Evolutionary conservation across 1,140 invertebrate genomes (phyloP).

Genomic region (Diploscapter pachys): DNA sequence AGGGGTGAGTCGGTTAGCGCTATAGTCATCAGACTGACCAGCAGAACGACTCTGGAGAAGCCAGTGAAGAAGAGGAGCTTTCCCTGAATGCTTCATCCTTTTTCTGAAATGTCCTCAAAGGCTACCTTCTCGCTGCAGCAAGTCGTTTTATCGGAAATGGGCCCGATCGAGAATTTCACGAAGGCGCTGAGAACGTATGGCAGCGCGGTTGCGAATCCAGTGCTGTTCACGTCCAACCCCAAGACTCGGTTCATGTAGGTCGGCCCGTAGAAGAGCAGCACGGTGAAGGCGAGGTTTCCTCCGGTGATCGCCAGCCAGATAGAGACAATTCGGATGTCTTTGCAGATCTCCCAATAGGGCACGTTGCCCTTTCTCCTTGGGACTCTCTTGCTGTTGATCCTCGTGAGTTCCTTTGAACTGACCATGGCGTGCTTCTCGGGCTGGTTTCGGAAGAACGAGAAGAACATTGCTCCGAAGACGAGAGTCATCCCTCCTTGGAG

Average conservation of each 20-base stretch:
- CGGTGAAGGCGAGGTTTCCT: conserved; percentile 21
- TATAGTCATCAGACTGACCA: not conserved
- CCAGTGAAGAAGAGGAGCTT: conserved; percentile 8
- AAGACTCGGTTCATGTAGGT: conserved; percentile 35
- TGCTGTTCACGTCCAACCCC: conserved; percentile 5
- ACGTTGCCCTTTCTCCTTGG: too few species aligned
- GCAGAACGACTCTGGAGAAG: not conserved
- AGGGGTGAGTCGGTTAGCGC: not conserved
- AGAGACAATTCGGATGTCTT: conserved; percentile 14
- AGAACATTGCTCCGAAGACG: conserved; percentile 23
- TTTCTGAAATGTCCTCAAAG: not conserved
- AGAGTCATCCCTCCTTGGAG: conserved; percentile 37
- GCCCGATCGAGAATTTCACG: conserved; percentile 8
- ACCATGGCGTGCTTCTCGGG: conserved; percentile 29
- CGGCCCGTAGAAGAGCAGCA: conserved; percentile 36
- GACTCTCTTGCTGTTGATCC: conserved; percentile 2
- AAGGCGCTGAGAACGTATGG: conserved; percentile 3
- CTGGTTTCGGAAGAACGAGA: conserved; percentile 34
- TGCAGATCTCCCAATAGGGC: conserved; percentile 11
- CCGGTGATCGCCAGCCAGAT: conserved; percentile 32
- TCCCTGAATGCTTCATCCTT: too few species aligned
- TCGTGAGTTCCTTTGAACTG: conserved; percentile 25
- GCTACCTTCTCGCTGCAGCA: conserved; percentile 1
- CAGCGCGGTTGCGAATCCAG: conserved; percentile 3
- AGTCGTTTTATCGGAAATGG: conserved; percentile 11